Evolutionary conservation across 1,140 invertebrate genomes (phyloP), one percentile per base, ranked within the genome.

Genomic region (Rhagoletis zephyria): DNA sequence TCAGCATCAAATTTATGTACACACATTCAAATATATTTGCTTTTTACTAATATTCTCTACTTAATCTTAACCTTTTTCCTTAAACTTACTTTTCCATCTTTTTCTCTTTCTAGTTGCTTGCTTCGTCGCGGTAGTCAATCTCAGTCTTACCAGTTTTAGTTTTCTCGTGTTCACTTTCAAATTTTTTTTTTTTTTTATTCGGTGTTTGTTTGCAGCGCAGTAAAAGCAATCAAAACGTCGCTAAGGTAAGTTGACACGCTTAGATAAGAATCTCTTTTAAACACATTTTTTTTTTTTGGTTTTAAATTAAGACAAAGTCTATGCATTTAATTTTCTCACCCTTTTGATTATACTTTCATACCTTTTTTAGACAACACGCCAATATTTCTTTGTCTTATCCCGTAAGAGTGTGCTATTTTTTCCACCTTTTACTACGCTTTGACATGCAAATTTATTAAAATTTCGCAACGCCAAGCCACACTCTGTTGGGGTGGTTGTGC

Each of bases 361-460:
- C 10, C 61, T 4, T n/a, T 16, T 63, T 63, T 4, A 16, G 1
- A 0, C 12, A 63, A 63, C 61, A 12, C 16, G 16, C 30, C 4
- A 9, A 9, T 19, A 19, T 67, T 6, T 30, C 48, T 81, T 56
- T n/a, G 48, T 56, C 19, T 19, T 19, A 81, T 81, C 74, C 16
- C 30, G 51, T 74, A 74, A 81, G 56, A n/a, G 48, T 56, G 42
- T 48, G n/a, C n/a, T 51, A 77, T 51, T 51, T 77, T 77, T 77
- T 77, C 16, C 6, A 14, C 74, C 6, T 16, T 42, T 59, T 81
- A 81, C 19, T 81, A 1, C n/a, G 48, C 19, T 16, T 2, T 56
- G 74, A 56, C 48, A 81, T 81, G 74, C 74, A 81, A 81, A 81
- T 56, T 81, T 81, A 56, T 56, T 81, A 56, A 56, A 81, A 56